Conservation (phyloP, 2,888 invertebrate genomes). For the Papilio demoleus region DNA sequence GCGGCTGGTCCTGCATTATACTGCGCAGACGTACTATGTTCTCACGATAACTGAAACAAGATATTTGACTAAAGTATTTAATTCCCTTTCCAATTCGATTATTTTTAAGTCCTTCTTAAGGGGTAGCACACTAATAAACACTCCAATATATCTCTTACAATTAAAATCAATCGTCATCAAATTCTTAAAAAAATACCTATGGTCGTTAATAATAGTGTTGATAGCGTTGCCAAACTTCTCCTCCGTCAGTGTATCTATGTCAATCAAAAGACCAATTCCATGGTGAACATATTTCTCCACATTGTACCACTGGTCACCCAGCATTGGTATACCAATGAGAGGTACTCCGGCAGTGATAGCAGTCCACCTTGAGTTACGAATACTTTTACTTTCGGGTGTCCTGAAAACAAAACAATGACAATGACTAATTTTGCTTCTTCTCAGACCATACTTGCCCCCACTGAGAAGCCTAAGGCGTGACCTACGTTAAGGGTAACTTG, state of each 20-base stretch:
- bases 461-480: too few relatives aligned
- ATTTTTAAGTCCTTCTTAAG: too few relatives aligned
- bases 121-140: too few relatives aligned
- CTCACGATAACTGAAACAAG: conserved; percentile 43
- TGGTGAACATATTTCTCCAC: conserved; percentile 52
- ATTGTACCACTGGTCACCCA: conserved; percentile 67
- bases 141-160: too few relatives aligned
- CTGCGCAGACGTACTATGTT: conserved; percentile 45
- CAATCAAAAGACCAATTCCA: conserved; percentile 50
- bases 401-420: conserved; percentile 45
- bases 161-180: too few relatives aligned
- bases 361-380: conserved; percentile 73
- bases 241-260: conserved; percentile 50
- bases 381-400: conserved; percentile 69
- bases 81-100: too few relatives aligned
- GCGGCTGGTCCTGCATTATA: conserved; percentile 46
- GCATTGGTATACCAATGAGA: conserved; percentile 63
- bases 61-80: too few relatives aligned
- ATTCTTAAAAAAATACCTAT: background rate
- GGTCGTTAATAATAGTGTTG: background rate
- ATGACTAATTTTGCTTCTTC: background rate
- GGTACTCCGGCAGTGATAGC: conserved; percentile 66
- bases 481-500: too few relatives aligned
- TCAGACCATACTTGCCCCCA: too few relatives aligned
- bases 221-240: conserved; percentile 50